Base-by-base conservation (phyloP, 2,888 invertebrate genomes). In the Siphonodentalium dalli region DNA sequence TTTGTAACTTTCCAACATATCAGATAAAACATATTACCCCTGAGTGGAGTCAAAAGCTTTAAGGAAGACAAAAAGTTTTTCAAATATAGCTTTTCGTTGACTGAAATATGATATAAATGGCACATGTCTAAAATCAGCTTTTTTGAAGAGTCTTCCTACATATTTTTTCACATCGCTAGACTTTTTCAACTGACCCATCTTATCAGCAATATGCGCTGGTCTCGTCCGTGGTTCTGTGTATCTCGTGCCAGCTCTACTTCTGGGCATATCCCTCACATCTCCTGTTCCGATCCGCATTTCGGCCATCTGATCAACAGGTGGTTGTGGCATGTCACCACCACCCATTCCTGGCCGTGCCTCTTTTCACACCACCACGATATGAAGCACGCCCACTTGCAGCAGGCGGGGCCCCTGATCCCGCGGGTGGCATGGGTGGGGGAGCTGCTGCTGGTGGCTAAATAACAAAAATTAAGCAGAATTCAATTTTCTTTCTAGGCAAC, bases 351-450 rank as follows among this genome's bases (percentile, higher is more conserved):
- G 69, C 9, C 65, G 62, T 2, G 65, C 58, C 13, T 71, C 70
- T 3, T 66, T 56, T 56, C 0, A 71, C 69, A 0, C 74, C 74
- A 9, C 75, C 75, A 20, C 74, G 62, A 49, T 69, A 68, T 8
- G 67, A 67, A 1, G 75, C 72, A n/a, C 75, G 51, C 3, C 74
- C 73, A 63, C 71, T 71, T 2, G 68, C 64, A 20, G 69, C 63
- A 27, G 69, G 69, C 13, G 64, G 64, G 7, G 62, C 66, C 9
- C 60, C 66, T 35, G 63, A 57, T 1, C 63, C 66, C 9, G 58
- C 66, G 37, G 63, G 57, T 1, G 50, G 61, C 11, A 51, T 48
- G 11, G 65, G 47, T n/a, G 58, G 48, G 43, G 62, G 54, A 15
- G 55, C 52, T 37, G 61, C 38, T 26, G 61, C 29, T 39, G 41